Evolutionary conservation across 2,888 invertebrate species (phyloP), one percentile per base, ranked within the genome.

Genomic region (Drosophila aldrichi): DNA sequence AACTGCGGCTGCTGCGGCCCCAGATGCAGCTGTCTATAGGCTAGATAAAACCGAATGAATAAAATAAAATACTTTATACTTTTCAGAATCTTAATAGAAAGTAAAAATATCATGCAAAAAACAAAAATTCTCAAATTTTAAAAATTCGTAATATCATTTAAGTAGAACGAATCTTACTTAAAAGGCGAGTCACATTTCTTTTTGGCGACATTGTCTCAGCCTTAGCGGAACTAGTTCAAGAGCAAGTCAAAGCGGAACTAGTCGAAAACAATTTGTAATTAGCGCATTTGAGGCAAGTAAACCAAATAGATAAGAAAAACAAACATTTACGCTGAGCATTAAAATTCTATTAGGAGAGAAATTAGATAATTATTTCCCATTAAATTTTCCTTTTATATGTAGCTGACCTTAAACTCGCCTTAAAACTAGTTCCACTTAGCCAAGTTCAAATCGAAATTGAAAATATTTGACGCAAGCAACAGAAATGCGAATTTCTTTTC

Each of bases 221-320:
- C 40, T 44, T 34, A 57, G 59, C 20, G 51, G 56, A 76, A 75
- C 51, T 79, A 56, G 80, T 79, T 76, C 80, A 79, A 59, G 80
- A 20, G 58, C 20, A 52, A 38, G 7, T 1, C 12, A 4, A 43
- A 8, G n/a, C 41, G 43, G 32, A 58, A 68, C 46, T 34, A 54
- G 25, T 12, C 14, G 25, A 43, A 63, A n/a, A 10, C 20, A 59
- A 55, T 46, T 60, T 8, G 41, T n/a, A 40, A 54, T 32, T 55
- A 34, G 34, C 49, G 20, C 18, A 57, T 22, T 65, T 40, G 9
- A 40, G 16, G 12, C 6, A 54, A 10, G 7, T 16, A 43, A 3
- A 3, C 0, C 1, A 18, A 36, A n/a, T 43, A 36, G 18, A 36
- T 49, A 48, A 34, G 36, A 25, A 20, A 29, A 2, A 18, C 18